Conservation (phyloP, 1,140 invertebrate species). For the Papilio polytes region DNA sequence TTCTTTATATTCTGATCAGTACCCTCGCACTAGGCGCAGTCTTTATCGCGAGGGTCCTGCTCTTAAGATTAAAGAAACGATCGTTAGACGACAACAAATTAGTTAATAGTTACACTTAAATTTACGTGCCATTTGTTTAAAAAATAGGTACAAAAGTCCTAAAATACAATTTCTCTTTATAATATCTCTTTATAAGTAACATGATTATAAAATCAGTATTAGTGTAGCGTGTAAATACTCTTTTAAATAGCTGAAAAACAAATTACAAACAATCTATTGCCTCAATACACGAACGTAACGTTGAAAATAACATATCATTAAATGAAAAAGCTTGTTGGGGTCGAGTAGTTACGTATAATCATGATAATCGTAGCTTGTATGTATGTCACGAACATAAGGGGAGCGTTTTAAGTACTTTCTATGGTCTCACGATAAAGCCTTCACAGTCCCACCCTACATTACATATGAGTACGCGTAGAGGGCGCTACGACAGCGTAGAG, state of each 20-base stretch:
- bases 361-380: constrained; percentile 30
- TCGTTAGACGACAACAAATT: no score
- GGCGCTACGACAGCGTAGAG: constrained; percentile 30
- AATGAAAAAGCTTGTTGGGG: constrained; percentile 2
- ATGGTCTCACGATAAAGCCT: constrained; percentile 34
- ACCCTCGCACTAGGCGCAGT: no score
- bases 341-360: constrained; percentile 14
- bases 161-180: no score
- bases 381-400: constrained; percentile 34
- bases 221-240: not conserved
- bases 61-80: no score
- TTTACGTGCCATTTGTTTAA: no score
- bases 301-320: constrained; percentile 7
- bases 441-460: constrained; percentile 18
- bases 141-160: no score
- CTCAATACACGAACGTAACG: not conserved
- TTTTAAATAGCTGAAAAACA: not conserved
- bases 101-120: no score
- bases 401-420: constrained; percentile 34
- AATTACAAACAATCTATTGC: not conserved
- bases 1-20: no score
- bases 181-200: no score
- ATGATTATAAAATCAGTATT: no score
- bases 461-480: constrained; percentile 31
- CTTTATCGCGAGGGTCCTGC: no score